Evolutionary conservation across 2,797 vertebrate species (phyloP), one percentile per base, ranked within the genome.

Genomic region (Amblyraja radiata): DNA sequence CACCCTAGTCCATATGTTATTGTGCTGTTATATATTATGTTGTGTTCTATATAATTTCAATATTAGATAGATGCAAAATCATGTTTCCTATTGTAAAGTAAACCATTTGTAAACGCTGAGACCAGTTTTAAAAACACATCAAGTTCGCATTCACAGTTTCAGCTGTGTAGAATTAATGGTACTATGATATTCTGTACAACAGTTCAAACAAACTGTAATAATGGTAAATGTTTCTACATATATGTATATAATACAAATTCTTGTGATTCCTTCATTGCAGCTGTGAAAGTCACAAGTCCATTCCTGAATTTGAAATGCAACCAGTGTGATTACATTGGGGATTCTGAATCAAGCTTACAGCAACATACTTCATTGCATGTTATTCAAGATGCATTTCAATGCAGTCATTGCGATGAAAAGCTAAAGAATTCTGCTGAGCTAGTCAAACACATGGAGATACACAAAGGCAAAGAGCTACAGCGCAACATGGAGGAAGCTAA

Each of bases 261-360:
- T 91, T 91, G 13, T 74, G 36, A 54, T 93, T 10, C 80, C 16
- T 61, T 83, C 54, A 80, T 46, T 1, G 54, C 95, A 98, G 97
- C 96, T 94, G 95, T 97, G 93, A 97, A 96, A 95, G 96, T 96
- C 32, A 95, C 96, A n/a, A 97, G 97, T 94, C 96, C 97, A 5
- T 94, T 96, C 0, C 94, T 96, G 32, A 95, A 96, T 78, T 95
- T 98, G 13, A 99, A 97, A 94, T 97, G 97, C 95, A 96, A 97
- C 95, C 96, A 98, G 93, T 97, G 97, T 0, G 95, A 97, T 8
- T 97, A 97, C 95, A 96, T 97, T 93, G 96, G 97, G 0, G 98
- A 99, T 83, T 96, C 96, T 0, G 96, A 98, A 23, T 94, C 97
- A 0, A 94, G 97, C 14, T 97, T 99, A 83, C 98, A 98, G 25